These are phyloP conservation scores for Drosophila nigricruria DNA, from an alignment of 2,888 invertebrate species.

Conservation along the genomic window DNA sequence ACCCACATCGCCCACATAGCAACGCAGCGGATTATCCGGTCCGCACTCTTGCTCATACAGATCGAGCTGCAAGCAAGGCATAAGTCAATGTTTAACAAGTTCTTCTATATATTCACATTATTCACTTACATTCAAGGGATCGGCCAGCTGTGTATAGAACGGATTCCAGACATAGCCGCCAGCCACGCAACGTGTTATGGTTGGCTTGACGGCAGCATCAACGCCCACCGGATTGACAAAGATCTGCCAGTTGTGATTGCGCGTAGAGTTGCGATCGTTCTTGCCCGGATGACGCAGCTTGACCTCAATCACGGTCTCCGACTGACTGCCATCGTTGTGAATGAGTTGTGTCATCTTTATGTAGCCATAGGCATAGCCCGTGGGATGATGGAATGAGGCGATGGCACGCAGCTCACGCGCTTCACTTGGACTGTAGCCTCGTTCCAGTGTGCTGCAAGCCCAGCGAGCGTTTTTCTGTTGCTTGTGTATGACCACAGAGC, in stretches of 20 bases:
- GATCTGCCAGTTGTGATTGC: slow-evolving; percentile 95
- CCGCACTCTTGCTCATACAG: slow-evolving; percentile 95
- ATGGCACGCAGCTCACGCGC: slow-evolving; percentile 94
- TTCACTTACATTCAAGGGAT: slow-evolving; percentile 92
- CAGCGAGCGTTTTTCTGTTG: slow-evolving; percentile 89
- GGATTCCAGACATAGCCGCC: slow-evolving; percentile 97
- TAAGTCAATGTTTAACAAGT: not conserved
- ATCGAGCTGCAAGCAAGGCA: slow-evolving; percentile 88
- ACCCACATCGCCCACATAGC: slow-evolving; percentile 96
- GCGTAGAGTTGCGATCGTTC: slow-evolving; percentile 93
- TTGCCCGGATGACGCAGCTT: slow-evolving; percentile 95
- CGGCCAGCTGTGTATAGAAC: slow-evolving; percentile 94
- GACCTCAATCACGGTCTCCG: slow-evolving; percentile 96
- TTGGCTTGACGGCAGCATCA: slow-evolving; percentile 93
- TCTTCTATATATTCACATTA: not conserved
- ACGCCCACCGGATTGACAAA: slow-evolving; percentile 96
- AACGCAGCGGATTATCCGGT: slow-evolving; percentile 93
- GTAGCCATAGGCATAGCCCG: slow-evolving; percentile 93
- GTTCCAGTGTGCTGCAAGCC: slow-evolving; percentile 93
- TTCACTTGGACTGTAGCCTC: slow-evolving; percentile 95
- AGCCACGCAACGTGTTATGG: slow-evolving; percentile 93
- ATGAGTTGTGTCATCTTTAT: slow-evolving; percentile 94
- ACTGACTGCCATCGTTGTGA: slow-evolving; percentile 93
- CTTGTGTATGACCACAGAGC: slow-evolving; percentile 94
- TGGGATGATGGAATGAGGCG: slow-evolving; percentile 95